Conservation (phyloP, 1,140 invertebrate genomes). For the Armadillidium nasatum region DNA sequence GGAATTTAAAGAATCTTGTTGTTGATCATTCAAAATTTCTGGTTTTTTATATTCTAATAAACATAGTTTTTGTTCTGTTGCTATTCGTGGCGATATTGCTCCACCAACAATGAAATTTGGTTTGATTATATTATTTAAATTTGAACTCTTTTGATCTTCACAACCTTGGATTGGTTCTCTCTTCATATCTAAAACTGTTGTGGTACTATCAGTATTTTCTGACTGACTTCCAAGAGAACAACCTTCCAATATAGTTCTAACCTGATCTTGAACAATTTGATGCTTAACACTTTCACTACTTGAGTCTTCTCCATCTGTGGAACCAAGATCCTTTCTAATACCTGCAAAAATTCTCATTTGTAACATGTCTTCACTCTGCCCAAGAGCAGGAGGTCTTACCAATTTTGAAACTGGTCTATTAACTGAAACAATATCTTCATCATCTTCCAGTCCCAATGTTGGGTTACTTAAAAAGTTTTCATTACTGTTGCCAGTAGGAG, state of each 20-base stretch:
- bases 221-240: conserved; percentile 26
- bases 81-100: background rate
- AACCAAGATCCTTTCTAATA: background rate
- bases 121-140: background rate
- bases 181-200: conserved; percentile 16
- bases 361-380: background rate
- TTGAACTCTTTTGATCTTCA: background rate
- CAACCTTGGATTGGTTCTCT: conserved; percentile 6
- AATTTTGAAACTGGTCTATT: background rate
- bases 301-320: conserved; percentile 2
- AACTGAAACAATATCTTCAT: background rate
- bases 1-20: conserved; percentile 28
- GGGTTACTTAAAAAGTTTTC: background rate
- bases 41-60: background rate
- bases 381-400: background rate
- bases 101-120: conserved; percentile 16
- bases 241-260: background rate
- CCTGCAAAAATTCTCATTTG: background rate
- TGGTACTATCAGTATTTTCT: conserved; percentile 30
- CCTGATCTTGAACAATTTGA: background rate
- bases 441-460: background rate
- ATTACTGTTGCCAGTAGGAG: background rate
- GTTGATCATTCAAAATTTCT: background rate
- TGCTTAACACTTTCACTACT: conserved; percentile 1
- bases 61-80: background rate